These are phyloP conservation scores for Chelidonichthys spinosus DNA, from an alignment of 2,797 vertebrate species.

Conservation along the genomic window DNA sequence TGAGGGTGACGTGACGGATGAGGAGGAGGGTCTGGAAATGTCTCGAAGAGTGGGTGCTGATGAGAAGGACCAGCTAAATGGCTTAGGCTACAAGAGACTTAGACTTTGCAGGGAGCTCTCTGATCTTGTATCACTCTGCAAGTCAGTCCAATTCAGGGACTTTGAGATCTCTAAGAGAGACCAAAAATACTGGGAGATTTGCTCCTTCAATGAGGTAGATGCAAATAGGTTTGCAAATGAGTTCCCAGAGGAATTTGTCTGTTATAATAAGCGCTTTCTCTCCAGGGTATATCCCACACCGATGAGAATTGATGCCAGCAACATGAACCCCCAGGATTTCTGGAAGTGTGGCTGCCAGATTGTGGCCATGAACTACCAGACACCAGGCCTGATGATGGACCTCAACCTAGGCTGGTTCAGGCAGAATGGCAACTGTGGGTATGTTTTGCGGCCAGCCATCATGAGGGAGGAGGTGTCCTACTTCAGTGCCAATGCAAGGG, in stretches of 20 bases:
- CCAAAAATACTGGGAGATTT: constrained; percentile 92
- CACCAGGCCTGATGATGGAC: constrained; percentile 95
- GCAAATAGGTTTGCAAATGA: constrained; percentile 92
- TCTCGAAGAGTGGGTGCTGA: constrained; percentile 85
- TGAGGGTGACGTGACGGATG: constrained; percentile 91
- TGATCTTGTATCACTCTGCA: constrained; percentile 90
- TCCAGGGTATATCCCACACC: constrained; percentile 92
- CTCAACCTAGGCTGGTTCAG: constrained; percentile 92
- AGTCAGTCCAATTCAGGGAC: constrained; percentile 89
- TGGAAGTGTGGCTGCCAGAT: constrained; percentile 97
- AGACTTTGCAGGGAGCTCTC: constrained; percentile 90
- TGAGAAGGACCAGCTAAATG: constrained; percentile 85
- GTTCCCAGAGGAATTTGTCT: constrained; percentile 93
- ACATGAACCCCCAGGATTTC: constrained; percentile 96
- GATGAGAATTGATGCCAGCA: constrained; percentile 95
- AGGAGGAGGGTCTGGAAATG: constrained; percentile 91
- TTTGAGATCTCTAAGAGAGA: constrained; percentile 89
- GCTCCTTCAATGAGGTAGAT: constrained; percentile 93
- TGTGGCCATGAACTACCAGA: constrained; percentile 96
- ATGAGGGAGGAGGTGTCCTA: constrained; percentile 97
- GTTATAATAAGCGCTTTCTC: constrained; percentile 92
- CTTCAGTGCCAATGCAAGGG: constrained; percentile 93
- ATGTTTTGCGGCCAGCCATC: constrained; percentile 92
- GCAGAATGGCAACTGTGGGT: constrained; percentile 93
- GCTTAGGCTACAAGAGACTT: constrained; percentile 81